Evolutionary conservation across 2,113 vertebrate species (phyloP).

Genomic region (Poicephalus gulielmi): DNA sequence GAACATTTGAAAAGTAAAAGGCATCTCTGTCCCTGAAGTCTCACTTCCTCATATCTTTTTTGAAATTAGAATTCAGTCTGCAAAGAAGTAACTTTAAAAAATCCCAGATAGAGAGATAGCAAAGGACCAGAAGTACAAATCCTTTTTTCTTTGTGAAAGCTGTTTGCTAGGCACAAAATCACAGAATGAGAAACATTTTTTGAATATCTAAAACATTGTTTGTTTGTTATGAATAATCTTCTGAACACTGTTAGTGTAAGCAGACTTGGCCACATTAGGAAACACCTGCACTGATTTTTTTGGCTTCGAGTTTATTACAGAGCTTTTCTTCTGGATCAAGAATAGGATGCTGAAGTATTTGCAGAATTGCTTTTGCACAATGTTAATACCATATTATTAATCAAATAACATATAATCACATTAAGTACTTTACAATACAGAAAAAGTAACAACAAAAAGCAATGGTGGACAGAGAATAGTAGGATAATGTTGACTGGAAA

Average conservation of each 20-base stretch:
- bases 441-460: neutral
- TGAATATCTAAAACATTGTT: neutral
- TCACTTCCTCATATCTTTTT: neutral
- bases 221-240: neutral
- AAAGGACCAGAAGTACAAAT: neutral
- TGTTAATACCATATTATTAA: neutral
- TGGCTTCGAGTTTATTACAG: neutral
- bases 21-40: neutral
- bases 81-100: neutral
- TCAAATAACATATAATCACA: neutral
- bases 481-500: neutral
- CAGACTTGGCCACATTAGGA: neutral
- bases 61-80: neutral
- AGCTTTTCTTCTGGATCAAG: neutral
- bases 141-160: neutral
- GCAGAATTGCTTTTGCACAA: neutral
- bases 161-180: neutral
- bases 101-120: neutral
- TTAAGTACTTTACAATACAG: neutral
- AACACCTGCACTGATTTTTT: neutral
- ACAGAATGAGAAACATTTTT: neutral
- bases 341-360: neutral
- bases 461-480: neutral
- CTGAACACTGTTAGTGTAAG: neutral
- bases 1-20: neutral